Evolutionary conservation across 2,113 vertebrate genomes (phyloP), one percentile per base, ranked within the genome.

Genomic region (Gobius niger): DNA sequence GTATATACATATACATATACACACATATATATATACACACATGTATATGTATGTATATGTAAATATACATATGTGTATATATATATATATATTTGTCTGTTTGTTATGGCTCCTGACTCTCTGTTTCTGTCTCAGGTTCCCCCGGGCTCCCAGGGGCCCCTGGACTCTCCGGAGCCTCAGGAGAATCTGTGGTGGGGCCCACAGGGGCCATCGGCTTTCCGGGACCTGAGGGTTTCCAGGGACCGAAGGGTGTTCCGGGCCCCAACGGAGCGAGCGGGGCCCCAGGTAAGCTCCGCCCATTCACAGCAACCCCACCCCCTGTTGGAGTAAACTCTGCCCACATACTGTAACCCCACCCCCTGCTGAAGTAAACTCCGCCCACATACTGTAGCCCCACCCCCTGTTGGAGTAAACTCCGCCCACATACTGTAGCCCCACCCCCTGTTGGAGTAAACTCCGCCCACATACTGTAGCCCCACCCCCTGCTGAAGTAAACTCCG

Each of bases 171-270:
- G 56, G 56, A 40, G 6, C 7, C 7, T 7, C 24, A 8, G 56
- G 56, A 40, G 34, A 59, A 10, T 7, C 19, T 13, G 24, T 1
- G 10, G 24, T 59, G 12, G 56, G 56, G 56, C 34, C 34, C 34
- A 24, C 54, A 59, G 56, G 56, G 6, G 24, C 56, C 24, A 59
- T 59, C 14, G 56, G 56, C 12, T 41, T 59, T 7, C 34, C 56
- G 7, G 56, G 56, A 57, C 56, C 34, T 24, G 24, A 57, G 34
- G 56, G 56, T 15, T 59, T 59, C 34, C 54, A 40, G 4, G 56
- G 56, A 7, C 56, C 56, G 40, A 59, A 59, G 56, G 56, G 54
- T 14, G 56, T 59, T 6, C 56, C 34, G 3, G 56, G 54, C 54
- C 54, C 56, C 34, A 34, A 59, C 7, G 56, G 56, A 41, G 7